Percentiles rank a stretch among this genome's conserved stretches.
phyloP scores from a whole-genome alignment of 1,140 invertebrate species.

The Cotesia typhae region DNA sequence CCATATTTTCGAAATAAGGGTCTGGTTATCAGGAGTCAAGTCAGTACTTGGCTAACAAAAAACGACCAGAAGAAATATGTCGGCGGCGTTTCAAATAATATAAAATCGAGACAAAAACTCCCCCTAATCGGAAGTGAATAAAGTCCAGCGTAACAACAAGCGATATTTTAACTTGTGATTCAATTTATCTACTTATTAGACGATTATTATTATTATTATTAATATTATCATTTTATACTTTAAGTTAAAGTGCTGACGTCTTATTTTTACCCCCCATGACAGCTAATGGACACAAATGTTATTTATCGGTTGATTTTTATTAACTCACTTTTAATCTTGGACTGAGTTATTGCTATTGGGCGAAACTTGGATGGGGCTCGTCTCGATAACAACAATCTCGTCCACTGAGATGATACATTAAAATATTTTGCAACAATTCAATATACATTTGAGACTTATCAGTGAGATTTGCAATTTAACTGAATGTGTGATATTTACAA shows the following conservation, averaged over 20 bases:
- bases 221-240: neutral
- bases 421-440: neutral
- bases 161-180: conserved; percentile 14
- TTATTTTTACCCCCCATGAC: conserved; percentile 9
- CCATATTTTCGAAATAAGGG: neutral
- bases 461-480: neutral
- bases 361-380: conserved; percentile 28
- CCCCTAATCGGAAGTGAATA: conserved; percentile 46
- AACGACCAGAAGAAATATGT: conserved; percentile 11
- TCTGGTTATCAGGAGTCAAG: neutral
- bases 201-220: too few species aligned
- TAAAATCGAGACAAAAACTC: neutral
- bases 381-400: conserved; percentile 3
- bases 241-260: neutral
- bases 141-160: conserved; percentile 36
- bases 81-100: conserved; percentile 25
- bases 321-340: too few species aligned
- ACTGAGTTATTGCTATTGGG: conserved; percentile 6
- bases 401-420: neutral
- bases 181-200: conserved; percentile 17
- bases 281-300: neutral
- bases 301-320: conserved; percentile 7
- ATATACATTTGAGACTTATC: too few species aligned
- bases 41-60: neutral
- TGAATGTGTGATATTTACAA: neutral